phyloP scores from a whole-genome alignment of 2,888 invertebrate species.

The Allolobophora icterica region DNA sequence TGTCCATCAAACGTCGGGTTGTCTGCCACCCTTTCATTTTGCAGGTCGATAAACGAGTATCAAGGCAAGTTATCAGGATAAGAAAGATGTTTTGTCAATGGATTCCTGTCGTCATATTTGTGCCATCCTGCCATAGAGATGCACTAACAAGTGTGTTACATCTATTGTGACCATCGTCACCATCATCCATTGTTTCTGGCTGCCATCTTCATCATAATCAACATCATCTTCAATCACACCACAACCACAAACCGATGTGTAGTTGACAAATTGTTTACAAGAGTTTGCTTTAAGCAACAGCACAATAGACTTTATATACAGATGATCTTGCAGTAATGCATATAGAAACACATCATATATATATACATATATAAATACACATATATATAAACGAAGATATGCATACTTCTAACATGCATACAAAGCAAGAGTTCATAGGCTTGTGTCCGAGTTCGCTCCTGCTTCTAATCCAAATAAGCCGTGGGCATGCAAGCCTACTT shows the following conservation, averaged over 20 bases:
- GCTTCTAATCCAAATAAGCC: constrained; percentile 17
- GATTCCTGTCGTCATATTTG: too few species aligned
- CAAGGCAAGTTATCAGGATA: too few species aligned
- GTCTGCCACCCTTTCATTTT: too few species aligned
- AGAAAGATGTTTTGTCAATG: too few species aligned
- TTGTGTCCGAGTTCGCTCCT: background rate
- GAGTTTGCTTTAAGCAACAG: background rate
- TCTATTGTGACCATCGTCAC: too few species aligned
- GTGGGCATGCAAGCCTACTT: constrained; percentile 5
- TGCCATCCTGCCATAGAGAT: too few species aligned
- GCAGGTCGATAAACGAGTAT: too few species aligned
- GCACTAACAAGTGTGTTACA: too few species aligned
- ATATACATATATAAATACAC: background rate
- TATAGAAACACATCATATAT: background rate
- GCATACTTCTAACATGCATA: background rate
- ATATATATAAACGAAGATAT: background rate
- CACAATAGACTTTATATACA: constrained; percentile 17
- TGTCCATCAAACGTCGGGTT: too few species aligned
- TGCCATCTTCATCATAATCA: too few species aligned
- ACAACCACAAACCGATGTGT: background rate
- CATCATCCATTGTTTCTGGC: too few species aligned
- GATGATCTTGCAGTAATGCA: constrained; percentile 7
- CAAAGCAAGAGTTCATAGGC: constrained; percentile 17
- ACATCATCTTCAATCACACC: background rate
- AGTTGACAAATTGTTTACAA: background rate